Percentiles rank a stretch among this genome's conserved stretches.
Evolutionary conservation across 1,140 invertebrate genomes (phyloP).

Genomic region (Drosophila busckii): DNA sequence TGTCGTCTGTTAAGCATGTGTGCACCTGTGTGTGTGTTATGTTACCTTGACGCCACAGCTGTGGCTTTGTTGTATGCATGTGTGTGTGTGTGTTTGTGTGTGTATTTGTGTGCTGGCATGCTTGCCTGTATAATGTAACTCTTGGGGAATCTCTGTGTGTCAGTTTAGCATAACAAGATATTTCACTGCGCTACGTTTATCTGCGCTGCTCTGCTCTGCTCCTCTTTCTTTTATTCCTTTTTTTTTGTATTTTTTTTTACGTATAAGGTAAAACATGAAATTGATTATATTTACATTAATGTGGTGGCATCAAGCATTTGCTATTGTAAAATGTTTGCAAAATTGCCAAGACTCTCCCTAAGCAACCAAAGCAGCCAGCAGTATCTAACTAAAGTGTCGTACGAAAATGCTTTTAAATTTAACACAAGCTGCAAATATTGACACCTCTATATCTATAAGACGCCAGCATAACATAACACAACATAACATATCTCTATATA

Average conservation of each 20-base stretch:
- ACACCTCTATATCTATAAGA: slow-evolving; percentile 55
- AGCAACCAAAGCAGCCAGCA: background rate
- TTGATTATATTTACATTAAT: slow-evolving; percentile 78
- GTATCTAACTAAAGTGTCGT: slow-evolving; percentile 35
- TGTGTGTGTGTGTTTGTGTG: slow-evolving; percentile 16
- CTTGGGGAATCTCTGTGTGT: slow-evolving; percentile 75
- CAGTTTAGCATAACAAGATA: slow-evolving; percentile 77
- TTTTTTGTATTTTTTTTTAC: slow-evolving; percentile 53
- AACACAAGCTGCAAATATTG: slow-evolving; percentile 68
- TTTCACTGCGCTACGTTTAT: slow-evolving; percentile 56
- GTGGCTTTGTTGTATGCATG: slow-evolving; percentile 27
- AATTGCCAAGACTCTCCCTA: slow-evolving; percentile 13
- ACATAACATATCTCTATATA: background rate
- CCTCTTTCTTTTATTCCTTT: slow-evolving; percentile 4
- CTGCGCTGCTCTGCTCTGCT: no score
- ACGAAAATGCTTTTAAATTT: slow-evolving; percentile 61
- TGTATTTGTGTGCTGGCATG: slow-evolving; percentile 19
- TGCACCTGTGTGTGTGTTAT: no score
- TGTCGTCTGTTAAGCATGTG: slow-evolving; percentile 47
- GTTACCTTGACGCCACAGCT: slow-evolving; percentile 52
- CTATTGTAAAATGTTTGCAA: slow-evolving; percentile 54
- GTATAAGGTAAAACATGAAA: slow-evolving; percentile 68
- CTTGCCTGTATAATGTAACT: slow-evolving; percentile 65
- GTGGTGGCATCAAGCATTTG: slow-evolving; percentile 69
- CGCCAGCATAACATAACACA: no score